These are phyloP conservation scores for Xanthorhoe spadicearia DNA, from an alignment of 2,888 invertebrate genomes.

Conservation along the genomic window DNA sequence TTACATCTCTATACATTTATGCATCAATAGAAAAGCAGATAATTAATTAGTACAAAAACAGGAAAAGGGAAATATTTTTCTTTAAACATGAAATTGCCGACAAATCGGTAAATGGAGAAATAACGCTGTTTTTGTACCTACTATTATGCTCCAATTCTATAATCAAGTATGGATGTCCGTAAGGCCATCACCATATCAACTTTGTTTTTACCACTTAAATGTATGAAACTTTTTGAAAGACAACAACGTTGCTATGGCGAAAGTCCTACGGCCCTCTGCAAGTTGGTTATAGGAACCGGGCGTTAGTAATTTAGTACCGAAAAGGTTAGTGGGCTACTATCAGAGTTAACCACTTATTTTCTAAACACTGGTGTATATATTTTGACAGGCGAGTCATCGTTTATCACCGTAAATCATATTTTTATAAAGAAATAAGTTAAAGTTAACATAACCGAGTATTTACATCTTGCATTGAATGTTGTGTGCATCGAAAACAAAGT, in stretches of 20 bases:
- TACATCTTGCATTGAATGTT: constrained; percentile 11
- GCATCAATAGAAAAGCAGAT: constrained; percentile 46
- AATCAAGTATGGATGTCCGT: too few species aligned
- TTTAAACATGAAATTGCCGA: constrained; percentile 22
- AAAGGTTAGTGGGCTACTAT: constrained; percentile 6
- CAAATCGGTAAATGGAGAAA: constrained; percentile 23
- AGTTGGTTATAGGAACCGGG: too few species aligned
- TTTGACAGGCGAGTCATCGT: constrained; percentile 30
- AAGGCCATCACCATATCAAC: too few species aligned
- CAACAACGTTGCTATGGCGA: too few species aligned
- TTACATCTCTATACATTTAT: constrained; percentile 46
- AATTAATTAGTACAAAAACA: constrained; percentile 50
- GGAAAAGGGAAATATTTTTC: constrained; percentile 13
- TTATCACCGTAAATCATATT: constrained; percentile 37
- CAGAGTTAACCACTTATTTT: constrained; percentile 15
- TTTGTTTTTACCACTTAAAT: too few species aligned
- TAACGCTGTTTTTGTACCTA: constrained; percentile 47
- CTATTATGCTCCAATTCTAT: too few species aligned
- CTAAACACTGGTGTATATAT: constrained; percentile 41
- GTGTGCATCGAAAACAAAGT: constrained; percentile 1
- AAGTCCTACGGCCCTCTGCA: too few species aligned
- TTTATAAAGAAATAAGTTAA: background rate
- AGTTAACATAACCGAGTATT: constrained; percentile 5
- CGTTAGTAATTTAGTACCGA: constrained; percentile 20
- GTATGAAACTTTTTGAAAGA: too few species aligned